Evolutionary conservation across 1,140 invertebrate genomes (phyloP), one percentile per base, ranked within the genome.

Genomic region (Neelides sp.): DNA sequence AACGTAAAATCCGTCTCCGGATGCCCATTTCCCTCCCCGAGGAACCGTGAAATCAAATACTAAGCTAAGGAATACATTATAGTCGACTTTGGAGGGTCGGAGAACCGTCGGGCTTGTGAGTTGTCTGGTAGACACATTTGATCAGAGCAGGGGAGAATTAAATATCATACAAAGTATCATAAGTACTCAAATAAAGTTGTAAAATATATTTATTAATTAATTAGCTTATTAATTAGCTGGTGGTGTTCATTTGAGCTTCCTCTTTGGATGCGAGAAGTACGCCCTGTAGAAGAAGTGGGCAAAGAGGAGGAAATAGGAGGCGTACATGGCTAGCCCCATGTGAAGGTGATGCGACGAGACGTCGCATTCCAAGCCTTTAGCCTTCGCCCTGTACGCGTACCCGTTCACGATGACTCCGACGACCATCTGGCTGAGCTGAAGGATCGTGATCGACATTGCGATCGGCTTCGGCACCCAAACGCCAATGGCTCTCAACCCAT

Each of bases 351-450:
- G 77, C 47, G 79, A 76, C 20, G 84, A 84, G 58, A 94, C 87
- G 61, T 88, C 77, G 65, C 93, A 98, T 48, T 77, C 73, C 22
- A 74, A 69, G 15, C 77, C 72, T 56, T 71, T 71, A 5, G 27
- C 12, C 20, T 57, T 60, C 64, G 80, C 80, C 61, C 81, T 78
- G 63, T 80, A 79, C 0, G 87, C 86, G 75, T 82, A 91, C 35
- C 92, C 73, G 67, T 95, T 95, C 58, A 97, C 83, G 22, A 77
- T 72, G 68, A 85, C 87, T 1, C 94, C 94, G 52, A 94, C 76
- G 17, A 97, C 74, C 94, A 98, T 98, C 71, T 98, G 94, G 1
- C 78, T 72, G 7, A 97, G 74, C 66, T 98, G 95, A 27, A 93
- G 73, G 5, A 79, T 74, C 3, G 94, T 98, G 59, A 98, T 94